Conservation (phyloP, 23 tunicate species). For the Styela clava region DNA sequence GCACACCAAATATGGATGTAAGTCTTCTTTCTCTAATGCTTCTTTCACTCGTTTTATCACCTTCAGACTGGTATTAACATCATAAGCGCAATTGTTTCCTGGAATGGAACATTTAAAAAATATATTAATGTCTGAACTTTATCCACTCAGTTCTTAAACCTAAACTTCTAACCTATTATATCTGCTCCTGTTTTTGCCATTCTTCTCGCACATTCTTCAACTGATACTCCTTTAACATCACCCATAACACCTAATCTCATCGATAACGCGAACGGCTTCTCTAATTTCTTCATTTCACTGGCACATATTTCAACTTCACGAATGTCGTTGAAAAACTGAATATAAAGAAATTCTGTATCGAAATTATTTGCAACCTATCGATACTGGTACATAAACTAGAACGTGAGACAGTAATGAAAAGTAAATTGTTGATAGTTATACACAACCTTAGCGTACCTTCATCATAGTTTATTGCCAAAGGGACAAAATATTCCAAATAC, state of each 20-base stretch:
- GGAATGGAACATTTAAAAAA: background rate
- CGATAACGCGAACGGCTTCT: conserved; percentile 54
- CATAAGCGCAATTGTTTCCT: conserved; percentile 82
- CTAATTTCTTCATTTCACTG: conserved; percentile 61
- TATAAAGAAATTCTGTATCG: conserved; percentile 2
- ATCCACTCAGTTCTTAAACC: conserved; percentile 70
- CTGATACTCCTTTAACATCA: conserved; percentile 55
- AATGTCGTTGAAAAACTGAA: conserved; percentile 69
- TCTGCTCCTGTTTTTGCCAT: conserved; percentile 95
- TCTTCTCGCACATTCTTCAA: conserved; percentile 86
- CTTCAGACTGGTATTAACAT: conserved; percentile 50
- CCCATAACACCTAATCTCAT: conserved; percentile 80
- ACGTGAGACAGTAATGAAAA: background rate
- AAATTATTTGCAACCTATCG: background rate
- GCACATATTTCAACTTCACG: conserved; percentile 78
- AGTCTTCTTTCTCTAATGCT: conserved; percentile 61
- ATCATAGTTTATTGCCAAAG: no score
- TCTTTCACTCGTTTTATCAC: conserved; percentile 62
- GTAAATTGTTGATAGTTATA: background rate
- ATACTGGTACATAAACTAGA: background rate
- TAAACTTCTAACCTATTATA: conserved; percentile 51
- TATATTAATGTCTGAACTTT: background rate
- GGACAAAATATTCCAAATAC: no score
- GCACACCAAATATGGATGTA: conserved; percentile 65
- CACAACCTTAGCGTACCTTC: background rate